Evolutionary conservation across 2,888 invertebrate genomes (phyloP), one percentile per base, ranked within the genome.

Genomic region (Apoderus coryli): DNA sequence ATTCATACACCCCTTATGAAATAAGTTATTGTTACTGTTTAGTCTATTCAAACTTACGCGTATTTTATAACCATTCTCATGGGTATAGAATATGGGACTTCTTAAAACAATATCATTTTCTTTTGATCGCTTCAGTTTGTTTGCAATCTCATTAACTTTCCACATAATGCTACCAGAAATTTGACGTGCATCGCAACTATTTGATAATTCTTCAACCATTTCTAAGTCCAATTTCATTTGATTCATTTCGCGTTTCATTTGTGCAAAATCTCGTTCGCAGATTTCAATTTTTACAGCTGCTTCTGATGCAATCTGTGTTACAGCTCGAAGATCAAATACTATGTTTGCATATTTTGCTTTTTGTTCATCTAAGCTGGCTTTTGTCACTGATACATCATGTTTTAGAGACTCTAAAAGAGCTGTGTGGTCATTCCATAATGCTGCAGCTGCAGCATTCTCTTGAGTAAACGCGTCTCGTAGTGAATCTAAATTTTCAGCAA

Each of bases 1-100:
- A n/a, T n/a, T n/a, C n/a, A n/a, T n/a, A n/a, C n/a, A n/a, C n/a
- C n/a, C n/a, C n/a, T n/a, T n/a, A n/a, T n/a, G n/a, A n/a, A n/a
- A n/a, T n/a, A n/a, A n/a, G n/a, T n/a, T n/a, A n/a, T 19, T 19
- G 7, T 7, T 19, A 19, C n/a, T 7, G 19, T 19, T 19, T 43
- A 77, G 70, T 14, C 76, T 60, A 75, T 75, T 47, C 16, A 42
- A 30, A 37, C 38, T 48, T 59, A 76, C 75, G 56, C 76, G 67
- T 11, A 81, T 50, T 3, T 73, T 72, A 52, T 81, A 81, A n/a
- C 81, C 80, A 43, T 73, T 78, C 36, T 69, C 70, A 45, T 68
- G 70, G 22, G 74, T 73, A 22, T 70, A 66, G 51, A 81, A 80
- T 37, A 72, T 57, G 0, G 76, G 72, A 44, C 80, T 78, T 38